Evolutionary conservation across 1,140 invertebrate species (phyloP), one percentile per base, ranked within the genome.

Genomic region (Chlorops oryzae): DNA sequence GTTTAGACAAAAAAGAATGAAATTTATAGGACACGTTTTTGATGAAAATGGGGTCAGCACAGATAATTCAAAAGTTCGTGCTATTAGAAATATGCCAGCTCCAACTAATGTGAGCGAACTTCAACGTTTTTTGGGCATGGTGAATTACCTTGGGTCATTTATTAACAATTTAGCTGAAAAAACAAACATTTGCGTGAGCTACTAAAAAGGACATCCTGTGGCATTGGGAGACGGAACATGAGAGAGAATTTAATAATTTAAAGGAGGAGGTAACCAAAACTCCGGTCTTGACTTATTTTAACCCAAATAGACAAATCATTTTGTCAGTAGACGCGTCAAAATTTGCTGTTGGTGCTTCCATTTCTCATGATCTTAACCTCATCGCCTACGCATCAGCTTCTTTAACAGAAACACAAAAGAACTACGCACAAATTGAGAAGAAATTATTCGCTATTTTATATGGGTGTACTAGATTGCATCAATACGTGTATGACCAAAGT

Each of bases 381-480:
- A 44, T 44, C 20, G 42, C 42, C 12, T 44, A 44, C 20, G 25
- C 23, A 7, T 44, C 42, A 1, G 27, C 42, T 3, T 44, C 42
- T 15, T 27, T 44, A 18, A 44, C 27, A 18, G 24, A 44, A 2
- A 9, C 24, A 13, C 42, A 44, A 18, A 44, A 3, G 20, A 44
- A 44, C 20, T 44, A 44, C 18, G 42, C 23, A 12, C 42, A 44
- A 15, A 44, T 44, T 17, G 27, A 44, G 17, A 44, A 44, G 25
- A 17, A 44, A 15, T 15, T 44, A 15, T 44, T 44, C 32, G 27
- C 42, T 15, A 44, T 44, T 15, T 17, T 44, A 6, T 44, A 28
- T 32, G 42, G 42, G 12, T 44, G 25, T 20, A 44, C n/a, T n/a
- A 63, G 61, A 47, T 78, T 75, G 60, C 58, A 63, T 27, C 59